Evolutionary conservation across 2,797 vertebrate genomes (phyloP).

Genomic region (Pseudomugil gertrudae): DNA sequence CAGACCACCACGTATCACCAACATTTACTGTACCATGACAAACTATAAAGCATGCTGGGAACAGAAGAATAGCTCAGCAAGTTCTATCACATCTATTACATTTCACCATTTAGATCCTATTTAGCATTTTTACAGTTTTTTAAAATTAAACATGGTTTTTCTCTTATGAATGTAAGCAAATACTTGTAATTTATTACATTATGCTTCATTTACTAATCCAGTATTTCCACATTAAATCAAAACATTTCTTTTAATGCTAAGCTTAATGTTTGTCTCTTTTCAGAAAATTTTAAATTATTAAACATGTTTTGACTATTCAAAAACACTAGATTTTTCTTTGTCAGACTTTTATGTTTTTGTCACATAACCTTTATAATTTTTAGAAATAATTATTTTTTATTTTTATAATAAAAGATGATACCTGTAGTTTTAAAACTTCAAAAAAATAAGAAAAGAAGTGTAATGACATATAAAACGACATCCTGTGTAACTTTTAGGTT

Average conservation of each 20-base stretch:
- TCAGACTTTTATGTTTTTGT: too few relatives aligned
- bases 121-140: slow-evolving; percentile 1
- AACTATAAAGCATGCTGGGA: slow-evolving; percentile 67
- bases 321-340: neutral
- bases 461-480: too few relatives aligned
- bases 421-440: neutral
- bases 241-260: too few relatives aligned
- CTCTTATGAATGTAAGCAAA: neutral
- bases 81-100: slow-evolving; percentile 4
- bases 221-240: neutral
- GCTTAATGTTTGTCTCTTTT: too few relatives aligned
- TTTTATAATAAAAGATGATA: neutral
- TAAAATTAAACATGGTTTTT: neutral
- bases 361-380: neutral
- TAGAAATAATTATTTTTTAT: neutral
- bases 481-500: too few relatives aligned
- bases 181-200: neutral
- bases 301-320: too few relatives aligned
- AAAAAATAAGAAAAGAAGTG: neutral
- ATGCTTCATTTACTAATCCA: neutral
- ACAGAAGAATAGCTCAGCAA: slow-evolving; percentile 20
- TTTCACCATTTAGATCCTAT: too few relatives aligned
- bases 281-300: too few relatives aligned
- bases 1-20: slow-evolving; percentile 38
- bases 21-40: slow-evolving; percentile 44